Percentiles rank a stretch among this genome's conserved stretches.
Evolutionary conservation across 2,888 invertebrate genomes (phyloP).

Genomic region (Epinotia ramella): DNA sequence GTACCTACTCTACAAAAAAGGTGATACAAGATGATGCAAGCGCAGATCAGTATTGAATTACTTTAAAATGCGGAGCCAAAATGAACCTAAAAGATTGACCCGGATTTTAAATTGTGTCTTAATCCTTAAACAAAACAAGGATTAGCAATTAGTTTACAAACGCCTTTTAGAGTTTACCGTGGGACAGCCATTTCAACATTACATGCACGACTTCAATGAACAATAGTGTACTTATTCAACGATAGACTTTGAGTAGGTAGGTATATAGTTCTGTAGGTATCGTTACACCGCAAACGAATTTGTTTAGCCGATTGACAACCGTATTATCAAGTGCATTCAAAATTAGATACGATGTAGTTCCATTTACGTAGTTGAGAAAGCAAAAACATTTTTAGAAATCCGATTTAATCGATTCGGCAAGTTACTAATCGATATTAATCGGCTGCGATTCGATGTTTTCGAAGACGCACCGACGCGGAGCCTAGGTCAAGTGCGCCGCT

Average conservation of each 20-base stretch:
- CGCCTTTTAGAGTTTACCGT: constrained; percentile 35
- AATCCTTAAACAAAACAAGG: constrained; percentile 44
- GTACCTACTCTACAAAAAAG: constrained; percentile 13
- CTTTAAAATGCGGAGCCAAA: constrained; percentile 22
- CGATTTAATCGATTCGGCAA: constrained; percentile 48
- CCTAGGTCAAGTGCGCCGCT: constrained; percentile 70
- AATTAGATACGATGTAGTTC: constrained; percentile 34
- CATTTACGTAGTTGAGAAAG: constrained; percentile 55
- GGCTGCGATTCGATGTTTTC: constrained; percentile 50
- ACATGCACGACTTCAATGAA: constrained; percentile 33
- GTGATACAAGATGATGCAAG: constrained; percentile 30
- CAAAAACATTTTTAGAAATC: constrained; percentile 44
- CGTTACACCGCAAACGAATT: neutral
- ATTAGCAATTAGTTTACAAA: constrained; percentile 44
- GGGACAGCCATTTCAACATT: constrained; percentile 28
- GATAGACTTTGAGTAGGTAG: neutral
- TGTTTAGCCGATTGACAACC: neutral
- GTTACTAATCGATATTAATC: constrained; percentile 48
- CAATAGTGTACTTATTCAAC: neutral
- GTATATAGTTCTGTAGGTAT: neutral
- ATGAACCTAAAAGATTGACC: constrained; percentile 36
- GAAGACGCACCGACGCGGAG: constrained; percentile 58
- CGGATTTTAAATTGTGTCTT: constrained; percentile 37
- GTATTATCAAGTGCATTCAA: constrained; percentile 9
- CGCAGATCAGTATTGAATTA: constrained; percentile 30